Evolutionary conservation across 2,113 vertebrate genomes (phyloP), one percentile per base, ranked within the genome.

Genomic region (Penelope pileata): DNA sequence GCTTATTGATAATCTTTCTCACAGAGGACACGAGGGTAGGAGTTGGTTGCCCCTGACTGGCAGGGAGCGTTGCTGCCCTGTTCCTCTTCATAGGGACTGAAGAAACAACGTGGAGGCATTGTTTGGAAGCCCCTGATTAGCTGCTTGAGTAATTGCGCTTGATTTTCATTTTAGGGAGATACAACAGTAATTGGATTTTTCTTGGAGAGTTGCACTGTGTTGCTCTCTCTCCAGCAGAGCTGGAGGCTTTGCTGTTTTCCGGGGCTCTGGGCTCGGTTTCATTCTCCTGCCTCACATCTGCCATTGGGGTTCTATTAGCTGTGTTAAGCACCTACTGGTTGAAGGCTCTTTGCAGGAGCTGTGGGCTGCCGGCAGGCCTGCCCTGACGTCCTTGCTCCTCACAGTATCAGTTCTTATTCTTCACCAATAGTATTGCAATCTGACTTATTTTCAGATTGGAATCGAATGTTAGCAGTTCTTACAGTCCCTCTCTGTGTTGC

Each of bases 251-350:
- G 2, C 23, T 38, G 10, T 74, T 74, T 81, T 63, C 38, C 87
- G 3, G 24, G 8, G 50, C 16, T 72, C 27, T 56, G 62, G 9
- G 69, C 50, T 78, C 47, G 53, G 42, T 70, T 93, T 79, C 34
- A 5, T 18, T 48, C 22, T 67, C 64, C 10, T 50, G 32, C 2
- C 0, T 60, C 34, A 29, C 11, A 1, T 3, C 1, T 30, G 21
- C 21, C n/a, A 34, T 16, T 16, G 8, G 27, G 26, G 7, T 30
- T 83, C 10, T 64, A 12, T 77, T 64, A 4, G 1, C 45, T 74
- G 9, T 48, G 36, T 80, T 81, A 77, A 91, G 53, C 56, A 16
- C 8, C 1, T 12, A 14, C 6, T 54, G 12, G 69, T 83, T 83
- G 48, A 86, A 59, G 4, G 1, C 27, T 17, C 6, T 16, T 83